phyloP scores from a whole-genome alignment of 2,888 invertebrate species.

The Tromatobia lineatoria region DNA sequence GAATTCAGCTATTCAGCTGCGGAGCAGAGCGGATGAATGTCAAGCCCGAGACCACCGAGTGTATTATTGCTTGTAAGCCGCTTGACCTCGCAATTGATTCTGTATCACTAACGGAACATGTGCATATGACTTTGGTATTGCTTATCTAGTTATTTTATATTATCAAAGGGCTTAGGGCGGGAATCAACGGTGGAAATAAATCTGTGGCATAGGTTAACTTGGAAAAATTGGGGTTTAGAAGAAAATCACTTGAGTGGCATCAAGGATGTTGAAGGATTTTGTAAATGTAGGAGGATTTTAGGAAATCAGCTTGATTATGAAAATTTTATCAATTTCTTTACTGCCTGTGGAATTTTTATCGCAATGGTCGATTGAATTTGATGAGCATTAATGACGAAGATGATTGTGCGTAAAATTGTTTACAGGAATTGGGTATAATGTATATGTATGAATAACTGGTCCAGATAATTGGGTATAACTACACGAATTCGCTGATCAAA shows the following conservation, averaged over 20 bases:
- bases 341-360: too few relatives aligned
- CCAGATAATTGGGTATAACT: constrained; percentile 30
- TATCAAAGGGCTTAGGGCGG: not conserved
- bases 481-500: constrained; percentile 50
- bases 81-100: constrained; percentile 6
- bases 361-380: constrained; percentile 27
- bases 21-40: constrained; percentile 20
- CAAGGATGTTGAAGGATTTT: not conserved
- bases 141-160: constrained; percentile 4
- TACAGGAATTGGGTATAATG: not conserved
- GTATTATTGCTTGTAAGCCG: constrained; percentile 22
- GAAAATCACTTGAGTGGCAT: not conserved
- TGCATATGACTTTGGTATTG: constrained; percentile 5
- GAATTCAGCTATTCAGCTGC: constrained; percentile 1
- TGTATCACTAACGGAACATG: not conserved
- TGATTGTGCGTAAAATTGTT: constrained; percentile 27
- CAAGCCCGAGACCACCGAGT: constrained; percentile 5
- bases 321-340: too few relatives aligned
- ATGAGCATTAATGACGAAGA: too few relatives aligned
- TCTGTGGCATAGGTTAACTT: not conserved
- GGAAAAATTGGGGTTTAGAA: not conserved
- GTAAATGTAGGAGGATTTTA: not conserved
- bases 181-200: not conserved
- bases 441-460: not conserved
- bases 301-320: too few relatives aligned